Conservation (phyloP, 2,888 invertebrate species). For the Drosophila kambysellisi region DNA sequence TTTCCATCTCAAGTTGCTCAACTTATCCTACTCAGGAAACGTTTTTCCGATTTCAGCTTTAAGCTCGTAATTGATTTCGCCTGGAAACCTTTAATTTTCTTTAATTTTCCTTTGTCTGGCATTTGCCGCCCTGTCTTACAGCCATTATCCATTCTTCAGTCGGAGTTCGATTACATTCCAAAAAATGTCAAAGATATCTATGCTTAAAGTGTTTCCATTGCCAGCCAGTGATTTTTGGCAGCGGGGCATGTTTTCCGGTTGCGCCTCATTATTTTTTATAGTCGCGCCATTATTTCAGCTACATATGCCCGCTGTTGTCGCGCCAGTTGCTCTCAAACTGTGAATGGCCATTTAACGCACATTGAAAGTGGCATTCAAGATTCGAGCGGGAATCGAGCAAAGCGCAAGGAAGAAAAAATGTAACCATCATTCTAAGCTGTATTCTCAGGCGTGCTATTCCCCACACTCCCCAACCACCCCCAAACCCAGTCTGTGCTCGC, state of each 20-base stretch:
- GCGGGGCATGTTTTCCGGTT: slow-evolving; percentile 35
- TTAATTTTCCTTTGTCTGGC: slow-evolving; percentile 11
- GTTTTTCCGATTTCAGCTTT: neutral
- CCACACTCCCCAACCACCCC: neutral
- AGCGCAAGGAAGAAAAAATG: neutral
- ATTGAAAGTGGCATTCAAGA: slow-evolving; percentile 56
- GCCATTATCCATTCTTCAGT: slow-evolving; percentile 4
- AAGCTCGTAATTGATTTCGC: neutral
- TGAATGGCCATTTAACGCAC: slow-evolving; percentile 70
- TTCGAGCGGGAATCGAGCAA: slow-evolving; percentile 1
- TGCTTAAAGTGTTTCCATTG: slow-evolving; percentile 1
- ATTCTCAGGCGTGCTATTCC: slow-evolving; percentile 18
- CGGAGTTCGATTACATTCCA: slow-evolving; percentile 20
- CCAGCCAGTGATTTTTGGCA: slow-evolving; percentile 14
- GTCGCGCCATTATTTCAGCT: slow-evolving; percentile 64
- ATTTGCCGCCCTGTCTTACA: slow-evolving; percentile 11
- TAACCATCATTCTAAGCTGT: slow-evolving; percentile 56
- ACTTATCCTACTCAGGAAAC: neutral
- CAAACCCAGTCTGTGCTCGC: neutral
- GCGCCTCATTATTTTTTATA: slow-evolving; percentile 75
- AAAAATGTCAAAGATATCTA: slow-evolving; percentile 12
- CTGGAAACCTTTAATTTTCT: neutral
- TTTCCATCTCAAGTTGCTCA: neutral
- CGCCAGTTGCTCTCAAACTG: slow-evolving; percentile 62
- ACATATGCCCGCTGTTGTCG: slow-evolving; percentile 54